Conservation (phyloP, 2,113 vertebrate genomes). For the Xiphophorus hellerii region DNA sequence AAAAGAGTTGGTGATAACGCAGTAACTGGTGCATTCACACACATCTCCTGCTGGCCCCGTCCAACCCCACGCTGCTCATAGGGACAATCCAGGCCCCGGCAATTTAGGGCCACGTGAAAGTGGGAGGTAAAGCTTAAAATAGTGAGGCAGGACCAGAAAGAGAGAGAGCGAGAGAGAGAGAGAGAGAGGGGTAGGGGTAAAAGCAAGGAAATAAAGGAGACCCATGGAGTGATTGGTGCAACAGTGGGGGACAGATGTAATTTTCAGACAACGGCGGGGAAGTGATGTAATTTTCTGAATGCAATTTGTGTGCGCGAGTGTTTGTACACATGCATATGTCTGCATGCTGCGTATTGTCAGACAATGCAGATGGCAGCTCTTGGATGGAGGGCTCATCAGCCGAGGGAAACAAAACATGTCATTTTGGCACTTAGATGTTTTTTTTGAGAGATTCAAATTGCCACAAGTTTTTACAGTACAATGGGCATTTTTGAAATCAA, state of each 20-base stretch:
- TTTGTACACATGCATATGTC: conserved; percentile 25
- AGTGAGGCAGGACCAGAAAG: conserved; percentile 44
- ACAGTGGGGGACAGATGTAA: conserved; percentile 77
- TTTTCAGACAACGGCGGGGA: conserved; percentile 73
- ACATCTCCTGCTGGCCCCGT: conserved; percentile 66
- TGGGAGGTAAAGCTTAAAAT: conserved; percentile 67
- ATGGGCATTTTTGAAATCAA: conserved; percentile 35
- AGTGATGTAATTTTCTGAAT: conserved; percentile 73
- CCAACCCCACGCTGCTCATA: conserved; percentile 77
- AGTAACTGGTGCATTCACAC: conserved; percentile 62
- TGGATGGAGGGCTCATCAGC: conserved; percentile 50
- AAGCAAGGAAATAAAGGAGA: conserved; percentile 19
- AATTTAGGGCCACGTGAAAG: conserved; percentile 80
- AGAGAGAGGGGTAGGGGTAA: neutral
- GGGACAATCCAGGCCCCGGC: conserved; percentile 75
- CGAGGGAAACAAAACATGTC: conserved; percentile 47
- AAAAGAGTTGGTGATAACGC: conserved; percentile 79
- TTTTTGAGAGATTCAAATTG: conserved; percentile 13
- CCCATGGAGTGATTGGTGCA: conserved; percentile 78
- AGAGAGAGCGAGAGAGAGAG: conserved; percentile 5
- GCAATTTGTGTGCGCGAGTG: conserved; percentile 63
- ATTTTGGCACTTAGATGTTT: conserved; percentile 43
- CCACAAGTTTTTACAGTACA: conserved; percentile 33
- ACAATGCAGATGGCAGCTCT: conserved; percentile 59
- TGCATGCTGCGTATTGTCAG: conserved; percentile 21